Base-by-base conservation (phyloP, 2,888 invertebrate species). In the Nemurella pictetii region DNA sequence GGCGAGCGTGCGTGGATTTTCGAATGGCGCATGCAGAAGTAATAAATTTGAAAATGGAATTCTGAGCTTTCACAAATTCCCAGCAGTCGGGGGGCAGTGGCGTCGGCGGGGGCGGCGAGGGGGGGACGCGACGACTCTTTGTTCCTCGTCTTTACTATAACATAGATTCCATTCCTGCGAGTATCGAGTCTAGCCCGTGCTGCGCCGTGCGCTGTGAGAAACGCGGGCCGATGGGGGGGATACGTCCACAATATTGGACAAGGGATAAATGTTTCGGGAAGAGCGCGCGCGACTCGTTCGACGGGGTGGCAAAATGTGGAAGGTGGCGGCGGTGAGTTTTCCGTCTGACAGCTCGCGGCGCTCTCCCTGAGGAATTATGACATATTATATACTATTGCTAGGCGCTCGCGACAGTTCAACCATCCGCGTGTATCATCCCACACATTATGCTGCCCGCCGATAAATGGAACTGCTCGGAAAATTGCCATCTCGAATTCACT, bases 11-110 rank as follows among this genome's bases (percentile, higher is more conserved):
- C 82, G 36, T 29, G 82, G 82, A 72, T 72, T 82, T 15, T 55
- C 27, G 55, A 72, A 82, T 72, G 81, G 36, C 55, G 82, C 82
- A 82, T 82, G 55, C 82, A 82, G 30, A 55, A 82, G 55, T 72
- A 82, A 82, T 82, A 82, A 82, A 82, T 82, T 82, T 55, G 82
- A 82, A 82, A 82, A 82, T 82, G 82, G 82, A 82, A 82, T 82
- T 82, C 82, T 82, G 55, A 72, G 82, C 82, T 82, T 82, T 72
- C 82, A 36, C 72, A 82, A 55, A 82, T 82, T 82, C 82, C 82
- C 82, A 27, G 28, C n/a, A n/a, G n/a, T 74, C 25, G 74, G 74
- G 5, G 74, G 4, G 12, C 36, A 15, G 9, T 15, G 7, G 9
- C 36, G 15, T 15, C 15, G 36, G 36, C 7, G 36, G 36, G 36